phyloP scores from a whole-genome alignment of 2,113 vertebrate species.

The Oreochromis aureus region DNA sequence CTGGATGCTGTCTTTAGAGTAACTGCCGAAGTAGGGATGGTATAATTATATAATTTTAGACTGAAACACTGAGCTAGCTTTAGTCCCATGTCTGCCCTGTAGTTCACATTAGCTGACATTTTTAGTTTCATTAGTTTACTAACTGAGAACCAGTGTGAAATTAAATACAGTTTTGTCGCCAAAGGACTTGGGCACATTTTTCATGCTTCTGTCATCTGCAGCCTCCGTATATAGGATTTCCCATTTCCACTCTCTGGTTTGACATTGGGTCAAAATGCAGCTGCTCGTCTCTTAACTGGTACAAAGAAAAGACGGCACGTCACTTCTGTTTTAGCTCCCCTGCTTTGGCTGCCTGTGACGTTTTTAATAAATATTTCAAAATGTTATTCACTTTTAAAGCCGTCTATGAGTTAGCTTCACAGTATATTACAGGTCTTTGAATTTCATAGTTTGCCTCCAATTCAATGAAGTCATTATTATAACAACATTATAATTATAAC shows the following conservation, averaged over 20 bases:
- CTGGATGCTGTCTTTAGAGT: not conserved
- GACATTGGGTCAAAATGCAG: not conserved
- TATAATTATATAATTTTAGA: not conserved
- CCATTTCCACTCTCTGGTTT: not conserved
- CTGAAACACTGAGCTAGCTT: not conserved
- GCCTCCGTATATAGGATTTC: not conserved
- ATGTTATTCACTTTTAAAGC: not conserved
- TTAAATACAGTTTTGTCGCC: not conserved
- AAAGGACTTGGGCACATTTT: too few relatives aligned
- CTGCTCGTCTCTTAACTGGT: rapidly evolving
- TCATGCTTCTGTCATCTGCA: not conserved
- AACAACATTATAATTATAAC: not conserved
- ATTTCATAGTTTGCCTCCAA: not conserved
- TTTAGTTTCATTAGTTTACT: not conserved
- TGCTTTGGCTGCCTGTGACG: not conserved
- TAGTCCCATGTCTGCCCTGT: not conserved
- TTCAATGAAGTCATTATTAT: not conserved
- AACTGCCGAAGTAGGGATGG: not conserved
- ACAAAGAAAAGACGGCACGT: rapidly evolving
- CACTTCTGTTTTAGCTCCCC: not conserved
- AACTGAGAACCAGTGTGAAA: not conserved
- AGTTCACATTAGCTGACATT: not conserved
- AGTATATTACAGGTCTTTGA: not conserved
- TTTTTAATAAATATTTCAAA: not conserved
- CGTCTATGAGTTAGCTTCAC: not conserved